Evolutionary conservation across 2,797 vertebrate genomes (phyloP), one percentile per base, ranked within the genome.

Genomic region (Crocodylus rhombifer): DNA sequence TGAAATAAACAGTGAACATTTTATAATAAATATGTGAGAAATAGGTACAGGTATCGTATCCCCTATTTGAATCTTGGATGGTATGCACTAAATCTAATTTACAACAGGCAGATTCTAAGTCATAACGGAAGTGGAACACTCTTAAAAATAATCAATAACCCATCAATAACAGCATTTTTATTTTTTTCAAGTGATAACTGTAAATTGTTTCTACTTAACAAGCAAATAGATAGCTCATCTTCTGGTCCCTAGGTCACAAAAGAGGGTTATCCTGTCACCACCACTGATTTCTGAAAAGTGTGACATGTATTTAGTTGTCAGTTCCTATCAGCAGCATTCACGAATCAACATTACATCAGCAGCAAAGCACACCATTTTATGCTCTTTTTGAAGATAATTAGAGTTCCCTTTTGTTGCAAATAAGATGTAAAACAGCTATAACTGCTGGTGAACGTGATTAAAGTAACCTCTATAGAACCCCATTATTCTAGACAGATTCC

Each of bases 361-460:
- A 97, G 98, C 97, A 98, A 97, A 98, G 98, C 98, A 97, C 97
- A 97, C 97, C 98, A 98, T 98, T 98, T 98, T 98, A 97, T 97
- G 97, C 97, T 98, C 98, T 98, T 98, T 98, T 97, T 97, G 98
- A 98, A 98, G 98, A 98, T 99, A 99, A 99, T 99, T 99, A 99
- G 98, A 98, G 98, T 98, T 97, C 98, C 94, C 98, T 98, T 98
- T 98, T 98, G 97, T 98, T 98, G 98, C 98, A 99, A 99, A 99
- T 98, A 98, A 96, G 97, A 99, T 98, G 98, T 98, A 99, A 99
- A 99, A 98, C 98, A 98, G 98, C 98, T 99, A 98, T 98, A 99
- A 99, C 98, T 98, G 98, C 98, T 98, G 98, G 98, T 98, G 98
- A 98, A 98, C 96, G 96, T 99, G 99, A 99, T 99, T 99, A 99